phyloP scores from a whole-genome alignment of 2,113 vertebrate genomes.

The Xenopus laevis region DNA sequence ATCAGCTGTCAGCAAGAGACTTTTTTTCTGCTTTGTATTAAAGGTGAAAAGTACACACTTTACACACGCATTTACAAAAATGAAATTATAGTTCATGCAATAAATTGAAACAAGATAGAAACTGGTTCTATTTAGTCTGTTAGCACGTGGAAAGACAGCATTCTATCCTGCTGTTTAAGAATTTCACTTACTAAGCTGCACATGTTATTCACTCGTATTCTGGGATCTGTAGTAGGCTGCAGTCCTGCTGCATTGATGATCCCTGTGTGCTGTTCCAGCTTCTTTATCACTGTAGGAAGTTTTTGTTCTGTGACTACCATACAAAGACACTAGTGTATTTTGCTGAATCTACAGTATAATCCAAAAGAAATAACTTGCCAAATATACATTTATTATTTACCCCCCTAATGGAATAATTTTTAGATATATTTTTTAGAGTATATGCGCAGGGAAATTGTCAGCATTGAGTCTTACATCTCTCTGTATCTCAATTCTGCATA shows the following conservation, averaged over 20 bases:
- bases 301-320: constrained; percentile 18
- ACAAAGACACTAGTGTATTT: constrained; percentile 13
- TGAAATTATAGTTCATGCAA: neutral
- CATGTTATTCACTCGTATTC: constrained; percentile 8
- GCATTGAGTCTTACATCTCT: too few relatives aligned
- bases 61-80: neutral
- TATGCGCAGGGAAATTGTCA: too few relatives aligned
- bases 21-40: too few relatives aligned
- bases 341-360: constrained; percentile 6
- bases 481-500: too few relatives aligned
- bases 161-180: constrained; percentile 10
- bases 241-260: constrained; percentile 23
- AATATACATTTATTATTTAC: neutral
- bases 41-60: too few relatives aligned
- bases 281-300: constrained; percentile 12
- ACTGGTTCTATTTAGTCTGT: constrained; percentile 14
- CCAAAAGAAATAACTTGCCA: constrained; percentile 15
- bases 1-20: too few relatives aligned
- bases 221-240: constrained; percentile 20
- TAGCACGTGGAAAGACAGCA: neutral
- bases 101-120: neutral
- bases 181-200: constrained; percentile 14
- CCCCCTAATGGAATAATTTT: too few relatives aligned
- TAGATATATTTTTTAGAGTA: neutral
- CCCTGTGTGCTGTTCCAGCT: constrained; percentile 19